Base-by-base conservation (phyloP, 2,888 invertebrate genomes). In the Linyphia triangularis region DNA sequence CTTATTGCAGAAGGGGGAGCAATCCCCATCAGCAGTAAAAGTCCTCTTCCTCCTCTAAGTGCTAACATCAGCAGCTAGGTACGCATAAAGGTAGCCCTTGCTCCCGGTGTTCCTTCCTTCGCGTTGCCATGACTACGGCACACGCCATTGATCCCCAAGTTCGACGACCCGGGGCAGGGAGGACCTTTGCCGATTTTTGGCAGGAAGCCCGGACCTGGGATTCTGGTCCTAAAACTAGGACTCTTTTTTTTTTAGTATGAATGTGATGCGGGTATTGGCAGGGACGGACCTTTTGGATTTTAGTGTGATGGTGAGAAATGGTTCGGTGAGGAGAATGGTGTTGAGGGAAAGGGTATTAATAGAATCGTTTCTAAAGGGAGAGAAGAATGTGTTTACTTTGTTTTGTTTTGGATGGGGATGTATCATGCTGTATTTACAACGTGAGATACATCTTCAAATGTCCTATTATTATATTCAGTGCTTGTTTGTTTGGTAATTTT, bases 1-100 rank as follows among this genome's bases (percentile, higher is more conserved):
- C 83, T 13, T 19, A n/a, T 10, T 7, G 13, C 1, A 24, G 63
- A 73, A 73, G 57, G 61, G 79, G 69, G 61, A 82, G 82, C 81
- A 79, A 85, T 85, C 85, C 79, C 85, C 85, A 85, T 78, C 85
- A 85, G 85, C 79, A 85, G 78, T 85, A 85, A 85, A 85, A 85
- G 69, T 85, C 78, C 85, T 72, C 85, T 73, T 78, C 85, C 85
- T 69, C 63, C 61, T 63, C 79, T 85, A 85, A 85, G 85, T 85
- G 85, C 85, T 79, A 51, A 79, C 85, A 85, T 85, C 85, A 85
- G 85, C 85, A 85, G 79, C 85, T 85, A 85, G 85, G 85, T 85
- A 65, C 73, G 83, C 70, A 73, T 85, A 85, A 85, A 85, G 85
- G 85, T 85, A 85, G 85, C 75, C 75, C 40, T 69, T 77, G 85